These are phyloP conservation scores for Hemibagrus guttatus DNA, from an alignment of 2,797 vertebrate species.

Conservation along the genomic window DNA sequence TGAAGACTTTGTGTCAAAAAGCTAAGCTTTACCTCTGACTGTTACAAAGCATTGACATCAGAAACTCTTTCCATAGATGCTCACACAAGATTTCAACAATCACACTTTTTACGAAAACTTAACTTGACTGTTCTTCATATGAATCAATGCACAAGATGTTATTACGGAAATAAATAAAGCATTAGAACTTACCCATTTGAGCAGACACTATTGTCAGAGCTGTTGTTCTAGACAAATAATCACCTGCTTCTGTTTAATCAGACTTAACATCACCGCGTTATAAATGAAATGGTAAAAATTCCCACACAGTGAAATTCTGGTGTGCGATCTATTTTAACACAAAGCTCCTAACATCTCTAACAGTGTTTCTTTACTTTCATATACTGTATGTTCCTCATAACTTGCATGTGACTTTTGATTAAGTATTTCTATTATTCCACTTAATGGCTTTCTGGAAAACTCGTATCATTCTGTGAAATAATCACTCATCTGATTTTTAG, in stretches of 20 bases:
- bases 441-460: background rate
- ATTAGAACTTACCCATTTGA: too few relatives aligned
- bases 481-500: constrained; percentile 22
- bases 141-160: too few relatives aligned
- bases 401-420: constrained; percentile 18
- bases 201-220: background rate
- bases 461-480: background rate
- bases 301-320: background rate
- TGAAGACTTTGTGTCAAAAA: background rate
- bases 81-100: background rate
- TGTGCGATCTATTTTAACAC: background rate
- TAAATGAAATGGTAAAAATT: background rate
- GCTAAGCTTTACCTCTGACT: background rate
- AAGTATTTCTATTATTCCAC: background rate
- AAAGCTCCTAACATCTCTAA: constrained; percentile 12
- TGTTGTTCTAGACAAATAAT: background rate
- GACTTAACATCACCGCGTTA: background rate
- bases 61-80: background rate
- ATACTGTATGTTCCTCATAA: background rate
- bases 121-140: background rate
- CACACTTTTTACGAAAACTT: background rate
- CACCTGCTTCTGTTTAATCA: background rate
- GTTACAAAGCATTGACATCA: background rate
- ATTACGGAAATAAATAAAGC: background rate
- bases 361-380: background rate